Percentiles rank a stretch among this genome's conserved stretches.
phyloP scores from a whole-genome alignment of 2,888 invertebrate species.

The Leucozona laternaria region DNA sequence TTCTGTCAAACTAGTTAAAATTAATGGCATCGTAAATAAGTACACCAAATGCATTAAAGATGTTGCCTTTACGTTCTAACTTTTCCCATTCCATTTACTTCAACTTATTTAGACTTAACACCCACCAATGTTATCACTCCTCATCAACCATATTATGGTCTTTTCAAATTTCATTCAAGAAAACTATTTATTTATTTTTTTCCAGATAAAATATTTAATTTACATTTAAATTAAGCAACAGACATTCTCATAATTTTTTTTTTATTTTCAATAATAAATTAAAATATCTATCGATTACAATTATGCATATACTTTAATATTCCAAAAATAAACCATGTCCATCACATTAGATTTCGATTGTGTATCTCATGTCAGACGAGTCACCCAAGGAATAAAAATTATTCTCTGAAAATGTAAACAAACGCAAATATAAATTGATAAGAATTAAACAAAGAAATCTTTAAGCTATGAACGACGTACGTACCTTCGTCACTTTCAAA shows the following conservation, averaged over 20 bases:
- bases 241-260: constrained; percentile 28
- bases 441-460: background rate
- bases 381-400: constrained; percentile 72
- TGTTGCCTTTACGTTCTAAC: no score
- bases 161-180: background rate
- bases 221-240: constrained; percentile 51
- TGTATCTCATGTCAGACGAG: constrained; percentile 53
- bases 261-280: constrained; percentile 40
- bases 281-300: constrained; percentile 20
- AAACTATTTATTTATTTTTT: constrained; percentile 14
- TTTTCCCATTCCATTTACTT: no score
- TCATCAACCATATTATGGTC: no score
- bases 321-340: constrained; percentile 5
- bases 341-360: constrained; percentile 58
- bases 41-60: no score
- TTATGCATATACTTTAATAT: background rate
- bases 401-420: constrained; percentile 50
- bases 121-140: no score
- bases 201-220: constrained; percentile 63
- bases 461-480: constrained; percentile 28
- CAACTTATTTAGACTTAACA: no score
- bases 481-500: constrained; percentile 83
- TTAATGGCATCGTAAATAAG: no score
- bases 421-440: background rate
- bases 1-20: no score